Evolutionary conservation across 1,140 invertebrate genomes (phyloP).

Genomic region (Drosophila takahashii): DNA sequence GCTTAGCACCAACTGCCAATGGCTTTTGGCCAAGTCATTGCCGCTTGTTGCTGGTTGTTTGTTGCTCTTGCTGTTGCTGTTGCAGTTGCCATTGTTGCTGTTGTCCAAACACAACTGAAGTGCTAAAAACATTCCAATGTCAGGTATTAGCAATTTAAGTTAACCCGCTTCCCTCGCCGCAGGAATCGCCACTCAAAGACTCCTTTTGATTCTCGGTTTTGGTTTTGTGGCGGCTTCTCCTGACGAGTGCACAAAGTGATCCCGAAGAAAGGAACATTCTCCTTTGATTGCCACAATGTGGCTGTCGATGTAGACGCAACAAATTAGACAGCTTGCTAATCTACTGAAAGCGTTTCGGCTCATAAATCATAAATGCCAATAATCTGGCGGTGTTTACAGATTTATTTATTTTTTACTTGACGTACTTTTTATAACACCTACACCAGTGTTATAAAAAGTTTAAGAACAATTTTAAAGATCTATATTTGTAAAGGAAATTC

Average conservation of each 20-base stretch:
- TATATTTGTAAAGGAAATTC: background rate
- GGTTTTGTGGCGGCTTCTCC: conserved; percentile 14
- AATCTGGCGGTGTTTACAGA: background rate
- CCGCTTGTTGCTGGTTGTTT: conserved; percentile 43
- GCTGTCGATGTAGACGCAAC: conserved; percentile 44
- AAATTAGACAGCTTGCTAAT: conserved; percentile 52
- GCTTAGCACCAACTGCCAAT: conserved; percentile 62
- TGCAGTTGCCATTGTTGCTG: conserved; percentile 74
- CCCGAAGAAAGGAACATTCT: conserved; percentile 39
- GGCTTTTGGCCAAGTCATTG: conserved; percentile 80
- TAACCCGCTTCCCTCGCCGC: conserved; percentile 27
- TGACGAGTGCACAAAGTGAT: conserved; percentile 43
- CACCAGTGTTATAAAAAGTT: no score
- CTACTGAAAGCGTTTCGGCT: conserved; percentile 37
- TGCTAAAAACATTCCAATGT: conserved; percentile 83
- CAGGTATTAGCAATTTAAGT: conserved; percentile 82
- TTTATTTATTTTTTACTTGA: background rate
- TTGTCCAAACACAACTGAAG: conserved; percentile 79
- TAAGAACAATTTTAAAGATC: no score
- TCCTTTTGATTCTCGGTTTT: background rate
- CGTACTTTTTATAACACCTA: no score
- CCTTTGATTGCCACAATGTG: conserved; percentile 51
- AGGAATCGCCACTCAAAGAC: background rate
- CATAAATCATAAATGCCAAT: conserved; percentile 37
- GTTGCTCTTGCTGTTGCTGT: conserved; percentile 40